These are phyloP conservation scores for Fragum fragum DNA, from an alignment of 2,888 invertebrate species.

Conservation along the genomic window DNA sequence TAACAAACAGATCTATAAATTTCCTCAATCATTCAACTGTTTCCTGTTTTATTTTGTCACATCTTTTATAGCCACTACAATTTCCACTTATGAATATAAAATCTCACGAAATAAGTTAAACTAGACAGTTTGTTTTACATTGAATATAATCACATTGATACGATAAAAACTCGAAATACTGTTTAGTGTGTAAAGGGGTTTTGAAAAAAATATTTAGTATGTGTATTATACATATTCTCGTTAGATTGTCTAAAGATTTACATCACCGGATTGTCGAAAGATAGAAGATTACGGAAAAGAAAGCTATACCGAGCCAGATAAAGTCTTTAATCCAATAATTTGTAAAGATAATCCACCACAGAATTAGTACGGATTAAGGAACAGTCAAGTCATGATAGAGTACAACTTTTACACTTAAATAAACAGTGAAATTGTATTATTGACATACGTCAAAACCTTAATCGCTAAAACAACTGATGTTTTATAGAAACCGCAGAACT, in stretches of 20 bases:
- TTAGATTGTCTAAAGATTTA: background rate
- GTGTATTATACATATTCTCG: slow-evolving; percentile 1
- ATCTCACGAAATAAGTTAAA: no score
- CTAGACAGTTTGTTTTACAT: no score
- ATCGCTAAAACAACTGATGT: background rate
- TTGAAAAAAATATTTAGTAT: background rate
- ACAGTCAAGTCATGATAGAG: background rate
- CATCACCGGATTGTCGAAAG: background rate
- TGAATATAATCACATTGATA: no score
- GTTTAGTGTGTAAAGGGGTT: background rate
- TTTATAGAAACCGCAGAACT: background rate
- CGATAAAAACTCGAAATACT: background rate
- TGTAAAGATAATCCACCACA: slow-evolving; percentile 20
- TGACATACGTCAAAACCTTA: background rate
- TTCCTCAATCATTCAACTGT: no score
- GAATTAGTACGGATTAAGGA: slow-evolving; percentile 25
- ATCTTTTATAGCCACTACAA: no score
- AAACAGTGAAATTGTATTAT: background rate
- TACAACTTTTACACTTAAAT: background rate
- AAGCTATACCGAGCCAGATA: slow-evolving; percentile 1
- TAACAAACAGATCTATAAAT: no score
- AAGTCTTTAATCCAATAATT: background rate
- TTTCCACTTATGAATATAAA: no score
- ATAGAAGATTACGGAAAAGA: background rate
- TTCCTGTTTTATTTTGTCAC: no score